Base-by-base conservation (phyloP, 2,113 vertebrate species). In the Gymnocephalus cernua region DNA sequence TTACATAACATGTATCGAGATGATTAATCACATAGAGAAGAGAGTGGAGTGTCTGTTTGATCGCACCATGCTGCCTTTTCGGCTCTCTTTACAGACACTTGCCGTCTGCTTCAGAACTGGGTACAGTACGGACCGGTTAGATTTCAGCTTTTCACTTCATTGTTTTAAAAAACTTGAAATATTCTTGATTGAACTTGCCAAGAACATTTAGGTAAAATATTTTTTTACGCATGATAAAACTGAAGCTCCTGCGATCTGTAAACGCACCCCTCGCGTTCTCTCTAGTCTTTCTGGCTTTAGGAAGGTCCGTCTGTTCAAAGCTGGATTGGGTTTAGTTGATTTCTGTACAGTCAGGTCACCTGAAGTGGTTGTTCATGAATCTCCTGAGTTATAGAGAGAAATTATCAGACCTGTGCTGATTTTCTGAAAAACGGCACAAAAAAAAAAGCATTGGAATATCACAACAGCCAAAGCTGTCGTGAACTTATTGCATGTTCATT, bases 1-100 rank as follows among this genome's bases (percentile, higher is more conserved):
- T 59, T 41, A 61, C 47, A 21, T 45, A 10, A 47, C 25, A 21
- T 63, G 58, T 56, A 63, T 50, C 57, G 65, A 77, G 57, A 75
- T 51, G 56, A 84, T 77, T n/a, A 72, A 88, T 74, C 51, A 47
- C 45, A 57, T 23, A 19, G 23, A 64, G 57, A 62, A 11, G 21
- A 77, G 63, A 70, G 64, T 44, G 57, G 51, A 71, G 64, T 84
- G 82, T 89, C 83, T 82, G 85, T 83, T 56, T 29, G 66, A 85
- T 82, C 63, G 35, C 90, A 91, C 93, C 92, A 41, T 69, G 88
- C 89, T 92, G 93, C 92, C 93, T 94, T 93, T 90, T 86, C 75
- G 79, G 85, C 82, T 78, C 58, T 56, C 61, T 83, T 67, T 79
- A 79, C 69, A 77, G 61, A 74, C 47, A 18, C 75, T 74, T 41